Conservation (phyloP, 2,888 invertebrate genomes). For the Amiota minor region DNA sequence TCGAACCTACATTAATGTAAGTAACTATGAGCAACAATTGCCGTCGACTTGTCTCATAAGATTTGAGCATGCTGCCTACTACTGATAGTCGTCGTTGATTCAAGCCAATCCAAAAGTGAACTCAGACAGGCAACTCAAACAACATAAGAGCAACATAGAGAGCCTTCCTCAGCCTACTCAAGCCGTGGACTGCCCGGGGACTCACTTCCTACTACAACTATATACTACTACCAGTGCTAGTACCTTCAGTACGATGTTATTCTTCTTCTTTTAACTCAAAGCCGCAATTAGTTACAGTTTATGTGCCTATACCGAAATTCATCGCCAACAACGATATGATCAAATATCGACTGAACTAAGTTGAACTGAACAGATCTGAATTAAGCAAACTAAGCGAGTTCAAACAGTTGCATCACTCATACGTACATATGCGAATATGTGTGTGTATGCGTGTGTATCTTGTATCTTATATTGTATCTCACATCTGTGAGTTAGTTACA, state of each 20-base stretch:
- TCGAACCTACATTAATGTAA: conserved; percentile 57
- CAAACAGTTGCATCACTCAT: conserved; percentile 43
- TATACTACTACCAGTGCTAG: neutral
- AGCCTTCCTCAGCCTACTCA: neutral
- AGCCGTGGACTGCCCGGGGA: conserved; percentile 20
- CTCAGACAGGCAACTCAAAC: neutral
- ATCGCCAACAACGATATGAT: conserved; percentile 51
- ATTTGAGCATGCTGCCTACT: conserved; percentile 47
- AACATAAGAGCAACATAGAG: neutral
- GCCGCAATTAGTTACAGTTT: conserved; percentile 72
- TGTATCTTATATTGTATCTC: conserved; percentile 21
- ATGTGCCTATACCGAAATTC: conserved; percentile 57
- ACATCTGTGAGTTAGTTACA: conserved; percentile 30
- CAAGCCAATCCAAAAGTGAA: neutral
- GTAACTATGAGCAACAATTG: conserved; percentile 7
- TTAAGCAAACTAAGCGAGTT: neutral
- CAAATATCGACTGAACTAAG: conserved; percentile 32
- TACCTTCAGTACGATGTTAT: conserved; percentile 36
- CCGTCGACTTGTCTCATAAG: conserved; percentile 51
- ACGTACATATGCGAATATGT: conserved; percentile 16
- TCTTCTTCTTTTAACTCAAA: conserved; percentile 66
- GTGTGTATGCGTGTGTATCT: conserved; percentile 7
- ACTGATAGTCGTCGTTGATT: neutral
- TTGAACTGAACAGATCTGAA: neutral
- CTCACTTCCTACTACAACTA: conserved; percentile 6